Evolutionary conservation across 2,888 invertebrate genomes (phyloP), one percentile per base, ranked within the genome.

Genomic region (Oxyscelio sp.): DNA sequence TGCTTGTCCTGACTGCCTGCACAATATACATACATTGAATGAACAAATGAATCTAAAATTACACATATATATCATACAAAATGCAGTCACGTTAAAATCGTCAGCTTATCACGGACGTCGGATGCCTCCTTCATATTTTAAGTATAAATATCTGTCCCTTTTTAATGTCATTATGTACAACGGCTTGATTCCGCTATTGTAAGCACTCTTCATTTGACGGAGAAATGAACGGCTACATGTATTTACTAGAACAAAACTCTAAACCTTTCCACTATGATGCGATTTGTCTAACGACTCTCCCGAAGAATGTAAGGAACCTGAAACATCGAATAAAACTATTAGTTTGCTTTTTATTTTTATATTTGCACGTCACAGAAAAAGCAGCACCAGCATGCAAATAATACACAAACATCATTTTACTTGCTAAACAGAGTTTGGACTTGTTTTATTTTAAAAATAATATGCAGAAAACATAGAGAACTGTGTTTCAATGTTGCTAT

Each of bases 261-360:
- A 94, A 70, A 90, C 91, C 90, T 93, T 93, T 89, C 90, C 92
- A 87, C 90, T 91, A 87, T 93, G 91, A 89, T 93, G 91, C 75
- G 89, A 87, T 81, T 93, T 93, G 81, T 94, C 94, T 90, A 94
- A 77, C 68, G 94, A 94, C 80, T 94, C 94, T 84, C 93, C 92
- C 31, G 94, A 94, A 86, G 94, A 94, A 89, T 93, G 93, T 90
- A 94, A 93, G 90, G 93, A 93, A 92, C 93, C 94, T 94, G 78
- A 24, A 88, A 91, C n/a, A 85, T 79, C 21, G 9, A 38, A 79
- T 68, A 8, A 4, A 9, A 17, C 6, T 56, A 58, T 59, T 38
- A 58, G 40, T 61, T 27, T 27, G 27, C 34, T n/a, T 13, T 45
- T 45, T 2, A 17, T 43, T 24, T 9, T 9, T 48, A 9, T 50